These are phyloP conservation scores for Cairina moschata DNA, from an alignment of 2,113 vertebrate genomes.

Conservation along the genomic window DNA sequence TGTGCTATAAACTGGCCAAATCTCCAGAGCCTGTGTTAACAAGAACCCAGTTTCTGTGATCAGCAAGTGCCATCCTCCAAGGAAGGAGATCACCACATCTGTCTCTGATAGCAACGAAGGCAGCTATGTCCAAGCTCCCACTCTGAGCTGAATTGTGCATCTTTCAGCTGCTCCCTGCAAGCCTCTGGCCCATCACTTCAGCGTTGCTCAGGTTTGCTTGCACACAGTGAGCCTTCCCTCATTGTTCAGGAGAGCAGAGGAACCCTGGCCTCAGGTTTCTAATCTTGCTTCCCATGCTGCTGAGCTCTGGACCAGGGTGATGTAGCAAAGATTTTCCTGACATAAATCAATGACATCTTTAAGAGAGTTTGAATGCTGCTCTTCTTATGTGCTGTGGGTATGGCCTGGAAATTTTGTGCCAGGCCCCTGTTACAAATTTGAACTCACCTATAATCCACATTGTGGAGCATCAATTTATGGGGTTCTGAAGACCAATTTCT, in stretches of 20 bases:
- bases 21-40: neutral
- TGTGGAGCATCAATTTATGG: neutral
- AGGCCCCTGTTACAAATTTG: neutral
- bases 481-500: neutral
- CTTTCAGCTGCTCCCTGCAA: neutral
- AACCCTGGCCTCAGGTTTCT: neutral
- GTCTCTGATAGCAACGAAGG: rapidly evolving
- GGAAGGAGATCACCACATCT: neutral
- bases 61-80: neutral
- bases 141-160: neutral
- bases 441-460: neutral
- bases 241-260: neutral
- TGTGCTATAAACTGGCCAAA: neutral
- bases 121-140: neutral
- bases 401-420: neutral
- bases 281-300: neutral
- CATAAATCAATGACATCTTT: neutral
- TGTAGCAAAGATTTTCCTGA: neutral
- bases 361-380: neutral
- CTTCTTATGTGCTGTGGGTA: neutral
- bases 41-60: neutral
- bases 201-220: neutral
- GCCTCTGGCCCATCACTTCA: neutral
- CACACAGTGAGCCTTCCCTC: rapidly evolving
- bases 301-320: neutral